phyloP scores from a whole-genome alignment of 2,113 vertebrate genomes.

The Rattus rattus region DNA sequence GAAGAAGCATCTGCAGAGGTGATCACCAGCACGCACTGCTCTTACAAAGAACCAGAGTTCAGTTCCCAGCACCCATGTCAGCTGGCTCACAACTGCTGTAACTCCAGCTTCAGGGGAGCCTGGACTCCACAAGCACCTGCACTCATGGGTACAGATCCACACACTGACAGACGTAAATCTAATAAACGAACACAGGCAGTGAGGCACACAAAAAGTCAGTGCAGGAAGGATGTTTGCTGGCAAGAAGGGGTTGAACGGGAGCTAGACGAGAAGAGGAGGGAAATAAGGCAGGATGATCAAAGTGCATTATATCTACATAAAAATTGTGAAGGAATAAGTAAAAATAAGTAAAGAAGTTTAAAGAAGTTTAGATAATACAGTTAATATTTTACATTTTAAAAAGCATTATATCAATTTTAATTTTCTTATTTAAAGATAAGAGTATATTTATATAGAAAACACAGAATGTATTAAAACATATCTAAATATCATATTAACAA shows the following conservation, averaged over 20 bases:
- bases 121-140: neutral
- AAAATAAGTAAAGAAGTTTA: neutral
- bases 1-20: neutral
- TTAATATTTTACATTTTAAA: neutral
- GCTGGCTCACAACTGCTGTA: neutral
- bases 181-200: neutral
- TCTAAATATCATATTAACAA: neutral
- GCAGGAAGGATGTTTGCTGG: neutral
- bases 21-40: neutral
- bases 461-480: neutral
- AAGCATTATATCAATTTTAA: neutral
- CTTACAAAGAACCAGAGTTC: neutral
- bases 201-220: neutral
- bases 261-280: neutral
- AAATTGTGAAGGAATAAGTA: neutral
- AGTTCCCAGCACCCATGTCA: neutral
- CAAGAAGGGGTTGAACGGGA: neutral
- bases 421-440: conserved; percentile 24
- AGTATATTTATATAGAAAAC: neutral
- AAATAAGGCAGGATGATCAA: neutral
- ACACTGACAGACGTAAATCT: neutral
- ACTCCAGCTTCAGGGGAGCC: too few species aligned
- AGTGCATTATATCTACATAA: neutral
- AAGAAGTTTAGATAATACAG: neutral
- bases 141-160: neutral